These are phyloP conservation scores for Spatulosminthurus flaviceps DNA, from an alignment of 2,888 invertebrate genomes.

Conservation along the genomic window DNA sequence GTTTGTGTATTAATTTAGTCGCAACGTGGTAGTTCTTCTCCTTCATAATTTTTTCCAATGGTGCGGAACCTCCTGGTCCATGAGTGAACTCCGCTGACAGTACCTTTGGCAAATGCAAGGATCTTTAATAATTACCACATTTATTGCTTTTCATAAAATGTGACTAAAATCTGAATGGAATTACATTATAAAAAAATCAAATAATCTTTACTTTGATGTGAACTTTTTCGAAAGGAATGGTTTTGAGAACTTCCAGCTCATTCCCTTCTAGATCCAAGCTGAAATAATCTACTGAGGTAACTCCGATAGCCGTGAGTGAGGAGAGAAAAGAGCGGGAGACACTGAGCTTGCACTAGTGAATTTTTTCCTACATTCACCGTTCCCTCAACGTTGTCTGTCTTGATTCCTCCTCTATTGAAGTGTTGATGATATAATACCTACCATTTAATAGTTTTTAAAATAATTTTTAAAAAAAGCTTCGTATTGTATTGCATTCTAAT, in stretches of 20 bases:
- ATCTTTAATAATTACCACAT: neutral
- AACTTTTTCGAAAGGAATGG: constrained; percentile 66
- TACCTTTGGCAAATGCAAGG: too few species aligned
- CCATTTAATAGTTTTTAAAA: too few species aligned
- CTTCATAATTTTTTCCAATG: constrained; percentile 60
- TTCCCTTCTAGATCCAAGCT: constrained; percentile 67
- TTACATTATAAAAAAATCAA: too few species aligned
- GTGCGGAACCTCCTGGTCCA: constrained; percentile 60
- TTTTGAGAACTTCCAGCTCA: constrained; percentile 66
- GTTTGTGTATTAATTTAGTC: constrained; percentile 57
- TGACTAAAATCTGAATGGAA: too few species aligned
- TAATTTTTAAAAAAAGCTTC: too few species aligned
- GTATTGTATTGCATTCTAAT: too few species aligned
- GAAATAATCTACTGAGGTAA: constrained; percentile 66
- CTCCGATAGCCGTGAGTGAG: constrained; percentile 66
- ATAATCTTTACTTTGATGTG: constrained; percentile 62
- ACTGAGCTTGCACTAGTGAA: constrained; percentile 64
- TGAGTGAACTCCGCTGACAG: constrained; percentile 64
- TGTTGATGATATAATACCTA: constrained; percentile 25
- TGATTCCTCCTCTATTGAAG: constrained; percentile 43
- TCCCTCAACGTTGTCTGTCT: neutral
- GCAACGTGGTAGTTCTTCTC: constrained; percentile 60
- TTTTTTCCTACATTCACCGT: too few species aligned
- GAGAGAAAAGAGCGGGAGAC: constrained; percentile 66
- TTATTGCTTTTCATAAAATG: neutral